Percentiles rank a stretch among this genome's conserved stretches.
These are phyloP conservation scores for Thripadectes ignobilis DNA, from an alignment of 2,797 vertebrate genomes.

Conservation along the genomic window DNA sequence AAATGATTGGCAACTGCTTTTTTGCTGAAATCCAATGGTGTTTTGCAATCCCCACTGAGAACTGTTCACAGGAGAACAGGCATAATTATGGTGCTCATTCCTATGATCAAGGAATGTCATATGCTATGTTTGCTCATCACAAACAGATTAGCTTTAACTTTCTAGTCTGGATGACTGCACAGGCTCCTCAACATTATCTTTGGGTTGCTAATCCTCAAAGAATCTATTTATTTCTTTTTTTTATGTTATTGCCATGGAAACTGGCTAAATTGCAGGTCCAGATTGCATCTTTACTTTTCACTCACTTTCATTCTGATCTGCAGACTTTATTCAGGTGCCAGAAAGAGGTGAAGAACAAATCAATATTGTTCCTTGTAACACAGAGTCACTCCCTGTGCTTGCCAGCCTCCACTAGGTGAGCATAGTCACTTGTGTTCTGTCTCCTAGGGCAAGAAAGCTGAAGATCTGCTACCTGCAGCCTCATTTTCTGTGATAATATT, in stretches of 20 bases:
- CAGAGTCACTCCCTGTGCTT: neutral
- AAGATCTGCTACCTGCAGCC: neutral
- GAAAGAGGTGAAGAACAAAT: no score
- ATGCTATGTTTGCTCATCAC: neutral
- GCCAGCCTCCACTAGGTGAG: neutral
- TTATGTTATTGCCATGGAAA: neutral
- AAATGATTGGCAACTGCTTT: neutral
- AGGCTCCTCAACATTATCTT: neutral
- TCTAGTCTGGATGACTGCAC: neutral
- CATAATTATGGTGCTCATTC: neutral
- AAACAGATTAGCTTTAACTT: conserved; percentile 14
- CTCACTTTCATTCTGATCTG: no score
- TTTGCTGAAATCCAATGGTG: neutral
- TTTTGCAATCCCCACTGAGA: neutral
- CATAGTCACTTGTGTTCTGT: neutral
- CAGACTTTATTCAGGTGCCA: no score
- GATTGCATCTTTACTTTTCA: neutral
- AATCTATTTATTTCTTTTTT: neutral
- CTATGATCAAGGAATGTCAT: neutral
- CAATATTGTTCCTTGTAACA: neutral
- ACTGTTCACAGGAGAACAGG: neutral
- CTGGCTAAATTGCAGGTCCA: neutral
- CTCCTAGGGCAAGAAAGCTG: neutral
- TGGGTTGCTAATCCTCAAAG: neutral
- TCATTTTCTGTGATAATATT: neutral